A percentile compares a stretch with the other conserved stretches of the same genome.
Conservation (phyloP, 2,797 vertebrate species). For the Danio choprae region DNA sequence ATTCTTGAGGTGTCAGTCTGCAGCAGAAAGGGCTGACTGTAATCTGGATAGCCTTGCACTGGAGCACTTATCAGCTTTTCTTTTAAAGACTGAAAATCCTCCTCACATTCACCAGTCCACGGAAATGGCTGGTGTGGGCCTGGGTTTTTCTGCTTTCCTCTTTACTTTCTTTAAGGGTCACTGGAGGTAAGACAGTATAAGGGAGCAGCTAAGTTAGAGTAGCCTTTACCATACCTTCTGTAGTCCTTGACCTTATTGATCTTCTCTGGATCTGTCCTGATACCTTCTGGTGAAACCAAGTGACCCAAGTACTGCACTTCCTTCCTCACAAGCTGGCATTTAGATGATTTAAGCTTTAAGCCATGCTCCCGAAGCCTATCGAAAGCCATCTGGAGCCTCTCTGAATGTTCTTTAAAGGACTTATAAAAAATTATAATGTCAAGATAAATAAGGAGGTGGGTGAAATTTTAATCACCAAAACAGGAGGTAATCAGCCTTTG, state of each 20-base stretch:
- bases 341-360: slow-evolving; percentile 7
- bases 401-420: neutral
- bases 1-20: neutral
- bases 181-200: neutral
- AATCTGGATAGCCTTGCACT: neutral
- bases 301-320: too few relatives aligned
- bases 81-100: neutral
- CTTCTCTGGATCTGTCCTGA: slow-evolving; percentile 27
- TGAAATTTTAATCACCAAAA: slow-evolving; percentile 60
- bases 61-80: too few relatives aligned
- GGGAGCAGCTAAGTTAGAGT: neutral
- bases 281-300: slow-evolving; percentile 20
- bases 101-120: neutral
- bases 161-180: slow-evolving; percentile 1
- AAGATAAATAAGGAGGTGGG: slow-evolving; percentile 61
- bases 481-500: too few relatives aligned
- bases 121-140: neutral
- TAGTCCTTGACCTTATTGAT: slow-evolving; percentile 19
- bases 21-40: slow-evolving; percentile 4
- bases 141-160: neutral
- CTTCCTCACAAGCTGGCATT: slow-evolving; percentile 1
- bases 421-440: slow-evolving; percentile 7
- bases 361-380: neutral
- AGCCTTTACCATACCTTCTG: neutral
- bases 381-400: neutral